These are phyloP conservation scores for Cebidichthys violaceus DNA, from an alignment of 2,113 vertebrate genomes.

Conservation along the genomic window DNA sequence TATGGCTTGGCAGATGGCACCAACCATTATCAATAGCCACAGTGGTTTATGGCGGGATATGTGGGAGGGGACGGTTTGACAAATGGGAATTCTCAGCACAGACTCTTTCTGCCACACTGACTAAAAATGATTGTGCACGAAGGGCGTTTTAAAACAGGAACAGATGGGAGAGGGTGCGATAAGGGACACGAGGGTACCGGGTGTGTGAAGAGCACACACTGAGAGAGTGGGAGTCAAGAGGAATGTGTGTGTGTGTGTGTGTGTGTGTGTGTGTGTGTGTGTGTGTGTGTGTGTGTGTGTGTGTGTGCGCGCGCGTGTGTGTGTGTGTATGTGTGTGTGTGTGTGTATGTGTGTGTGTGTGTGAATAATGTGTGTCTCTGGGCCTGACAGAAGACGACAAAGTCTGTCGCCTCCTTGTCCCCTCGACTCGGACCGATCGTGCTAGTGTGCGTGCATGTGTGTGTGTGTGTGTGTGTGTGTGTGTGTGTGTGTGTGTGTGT, in stretches of 20 bases:
- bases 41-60: slow-evolving; percentile 23
- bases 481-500: not conserved
- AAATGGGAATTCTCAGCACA: slow-evolving; percentile 58
- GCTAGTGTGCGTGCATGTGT: not conserved
- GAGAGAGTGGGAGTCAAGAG: slow-evolving; percentile 45
- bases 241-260: not conserved
- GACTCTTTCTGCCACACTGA: slow-evolving; percentile 64
- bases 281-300: not conserved
- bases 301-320: not conserved
- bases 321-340: too few relatives aligned
- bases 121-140: slow-evolving; percentile 64
- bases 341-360: slow-evolving; percentile 7
- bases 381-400: slow-evolving; percentile 66
- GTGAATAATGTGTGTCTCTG: slow-evolving; percentile 13
- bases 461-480: not conserved
- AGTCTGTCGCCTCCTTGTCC: slow-evolving; percentile 63
- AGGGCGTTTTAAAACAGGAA: slow-evolving; percentile 72
- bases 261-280: not conserved
- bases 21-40: slow-evolving; percentile 53
- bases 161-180: slow-evolving; percentile 74
- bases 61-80: slow-evolving; percentile 52
- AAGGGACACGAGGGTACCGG: slow-evolving; percentile 54
- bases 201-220: slow-evolving; percentile 55
- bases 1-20: slow-evolving; percentile 38
- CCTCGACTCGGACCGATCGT: slow-evolving; percentile 50